Base-by-base conservation (phyloP, 2,113 vertebrate species). In the Mungos mungo region DNA sequence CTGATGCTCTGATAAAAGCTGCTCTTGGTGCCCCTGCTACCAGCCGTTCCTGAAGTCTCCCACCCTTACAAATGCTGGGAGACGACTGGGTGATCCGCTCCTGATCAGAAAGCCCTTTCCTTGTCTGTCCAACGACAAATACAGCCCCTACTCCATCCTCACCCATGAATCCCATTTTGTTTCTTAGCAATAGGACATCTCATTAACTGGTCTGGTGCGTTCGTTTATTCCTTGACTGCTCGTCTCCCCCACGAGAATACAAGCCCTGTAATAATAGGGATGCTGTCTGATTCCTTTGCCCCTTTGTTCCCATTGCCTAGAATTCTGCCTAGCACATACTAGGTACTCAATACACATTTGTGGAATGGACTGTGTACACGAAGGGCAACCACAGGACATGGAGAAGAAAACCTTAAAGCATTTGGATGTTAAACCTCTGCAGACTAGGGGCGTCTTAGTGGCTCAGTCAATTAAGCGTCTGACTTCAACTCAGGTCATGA, bases 291-390 rank as follows among this genome's bases (percentile, higher is more conserved):
- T 47, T 91, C 31, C 69, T 80, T 86, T 27, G 23, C 25, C 71
- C 66, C 90, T 90, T 96, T 94, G 81, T 95, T 57, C 7, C 18
- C 87, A 71, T 23, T 81, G 50, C 52, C 45, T 57, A 74, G 47
- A 79, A 95, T 80, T 95, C 31, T 87, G 45, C 47, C 74, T 90
- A 71, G 74, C 87, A 68, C 87, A 82, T 74, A 89, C 90, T 80
- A 84, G 94, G 29, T 80, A 38, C 76, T 94, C 69, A 87, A 79
- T 93, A 96, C 97, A 90, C 80, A 90, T 71, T 90, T 80, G 47
- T 72, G 25, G 2, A 54, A 74, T 94, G 87, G 15, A 84, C 88
- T 81, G 71, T 74, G 45, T 89, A 93, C 96, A 45, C 74, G 90
- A 96, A 95, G 71, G 94, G 52, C 92, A 72, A 80, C n/a, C 92